Percentiles rank a stretch among this genome's conserved stretches.
phyloP scores from a whole-genome alignment of 2,888 invertebrate species.

The Andrena minutula region DNA sequence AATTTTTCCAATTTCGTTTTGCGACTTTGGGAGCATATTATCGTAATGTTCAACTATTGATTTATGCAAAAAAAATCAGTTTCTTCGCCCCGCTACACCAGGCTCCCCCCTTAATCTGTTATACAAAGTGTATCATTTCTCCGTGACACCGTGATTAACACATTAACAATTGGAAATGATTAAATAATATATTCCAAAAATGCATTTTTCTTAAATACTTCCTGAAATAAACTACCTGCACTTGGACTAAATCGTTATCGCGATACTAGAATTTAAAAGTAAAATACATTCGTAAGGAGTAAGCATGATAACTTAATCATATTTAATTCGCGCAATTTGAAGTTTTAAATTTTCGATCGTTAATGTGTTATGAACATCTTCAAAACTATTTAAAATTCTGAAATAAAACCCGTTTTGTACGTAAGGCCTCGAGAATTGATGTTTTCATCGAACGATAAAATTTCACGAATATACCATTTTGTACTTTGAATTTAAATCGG shows the following conservation, averaged over 20 bases:
- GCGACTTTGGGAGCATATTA: too few species aligned
- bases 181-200: too few species aligned
- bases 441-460: constrained; percentile 11
- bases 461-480: constrained; percentile 19
- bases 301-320: neutral
- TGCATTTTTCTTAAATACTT: too few species aligned
- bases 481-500: constrained; percentile 14
- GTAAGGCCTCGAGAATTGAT: constrained; percentile 26
- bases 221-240: too few species aligned
- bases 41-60: too few species aligned
- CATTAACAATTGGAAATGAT: neutral
- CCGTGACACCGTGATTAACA: neutral
- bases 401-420: neutral
- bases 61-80: too few species aligned
- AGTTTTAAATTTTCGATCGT: constrained; percentile 1
- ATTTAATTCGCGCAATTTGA: neutral
- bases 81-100: too few species aligned
- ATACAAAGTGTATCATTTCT: neutral
- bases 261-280: too few species aligned
- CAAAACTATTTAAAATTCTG: neutral
- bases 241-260: too few species aligned
- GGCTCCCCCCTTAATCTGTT: neutral
- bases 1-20: too few species aligned
- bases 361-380: constrained; percentile 2
- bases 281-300: too few species aligned